phyloP scores from a whole-genome alignment of 1,140 invertebrate species.

The Lanistes nyassanus region DNA sequence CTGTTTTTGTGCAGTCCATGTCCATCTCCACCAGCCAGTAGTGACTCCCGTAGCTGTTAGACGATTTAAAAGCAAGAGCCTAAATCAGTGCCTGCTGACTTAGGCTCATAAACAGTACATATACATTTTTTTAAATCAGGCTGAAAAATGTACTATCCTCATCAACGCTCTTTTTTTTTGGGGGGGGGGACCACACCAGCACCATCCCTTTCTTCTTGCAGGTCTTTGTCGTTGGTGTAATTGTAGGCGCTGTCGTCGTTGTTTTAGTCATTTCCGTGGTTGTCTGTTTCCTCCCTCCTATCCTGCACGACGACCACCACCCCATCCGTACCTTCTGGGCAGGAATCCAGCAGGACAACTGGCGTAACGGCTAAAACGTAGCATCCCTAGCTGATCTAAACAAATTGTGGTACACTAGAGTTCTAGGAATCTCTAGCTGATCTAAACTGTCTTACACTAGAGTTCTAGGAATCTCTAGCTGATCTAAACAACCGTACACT shows the following conservation, averaged over 20 bases:
- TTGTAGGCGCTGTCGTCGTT: too few relatives aligned
- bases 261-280: too few relatives aligned
- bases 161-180: background rate
- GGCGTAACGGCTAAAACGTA: too few relatives aligned
- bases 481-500: too few relatives aligned
- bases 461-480: background rate
- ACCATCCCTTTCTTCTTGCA: background rate
- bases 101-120: too few relatives aligned
- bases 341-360: too few relatives aligned
- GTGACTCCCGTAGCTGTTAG: constrained; percentile 54
- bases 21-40: constrained; percentile 67
- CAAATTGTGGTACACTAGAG: too few relatives aligned
- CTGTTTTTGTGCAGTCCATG: constrained; percentile 65
- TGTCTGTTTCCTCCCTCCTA: too few relatives aligned
- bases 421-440: constrained; percentile 7
- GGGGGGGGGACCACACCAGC: background rate
- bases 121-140: background rate
- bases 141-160: background rate
- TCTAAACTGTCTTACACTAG: background rate
- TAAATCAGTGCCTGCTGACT: background rate
- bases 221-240: background rate
- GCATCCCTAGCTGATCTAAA: too few relatives aligned
- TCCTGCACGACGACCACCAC: too few relatives aligned
- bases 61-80: background rate
- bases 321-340: too few relatives aligned